Conservation (phyloP, 2,888 invertebrate genomes). For the Drepanosiphum platanoidis region DNA sequence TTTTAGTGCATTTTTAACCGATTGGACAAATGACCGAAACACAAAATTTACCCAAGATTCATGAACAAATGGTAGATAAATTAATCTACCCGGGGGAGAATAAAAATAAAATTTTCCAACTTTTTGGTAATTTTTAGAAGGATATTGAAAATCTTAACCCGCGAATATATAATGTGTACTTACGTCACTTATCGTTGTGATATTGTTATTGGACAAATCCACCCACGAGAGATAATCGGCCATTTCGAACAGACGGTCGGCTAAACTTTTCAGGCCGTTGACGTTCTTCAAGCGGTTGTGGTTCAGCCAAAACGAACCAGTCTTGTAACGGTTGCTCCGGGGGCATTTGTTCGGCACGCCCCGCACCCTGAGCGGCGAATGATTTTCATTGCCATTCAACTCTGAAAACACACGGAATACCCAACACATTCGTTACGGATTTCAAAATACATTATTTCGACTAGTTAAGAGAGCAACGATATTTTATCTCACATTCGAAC, state of each 20-base stretch:
- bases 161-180: constrained; percentile 4
- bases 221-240: constrained; percentile 48
- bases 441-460: too few species aligned
- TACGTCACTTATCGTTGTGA: constrained; percentile 31
- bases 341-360: constrained; percentile 13
- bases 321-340: constrained; percentile 17
- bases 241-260: constrained; percentile 19
- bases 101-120: too few species aligned
- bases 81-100: too few species aligned
- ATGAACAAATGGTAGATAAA: too few species aligned
- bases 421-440: too few species aligned
- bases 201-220: constrained; percentile 33
- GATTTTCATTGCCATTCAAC: constrained; percentile 34
- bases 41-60: too few species aligned
- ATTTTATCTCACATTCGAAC: too few species aligned
- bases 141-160: too few species aligned
- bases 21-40: too few species aligned
- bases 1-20: too few species aligned
- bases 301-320: constrained; percentile 50
- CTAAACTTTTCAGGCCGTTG: constrained; percentile 31
- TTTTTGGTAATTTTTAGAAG: too few species aligned
- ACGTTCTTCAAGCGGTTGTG: constrained; percentile 33
- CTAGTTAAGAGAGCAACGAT: too few species aligned
- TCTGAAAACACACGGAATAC: constrained; percentile 10
- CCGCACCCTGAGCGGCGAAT: background rate